phyloP scores from a whole-genome alignment of 2,888 invertebrate genomes.

The Hirtodrosophila cameraria region DNA sequence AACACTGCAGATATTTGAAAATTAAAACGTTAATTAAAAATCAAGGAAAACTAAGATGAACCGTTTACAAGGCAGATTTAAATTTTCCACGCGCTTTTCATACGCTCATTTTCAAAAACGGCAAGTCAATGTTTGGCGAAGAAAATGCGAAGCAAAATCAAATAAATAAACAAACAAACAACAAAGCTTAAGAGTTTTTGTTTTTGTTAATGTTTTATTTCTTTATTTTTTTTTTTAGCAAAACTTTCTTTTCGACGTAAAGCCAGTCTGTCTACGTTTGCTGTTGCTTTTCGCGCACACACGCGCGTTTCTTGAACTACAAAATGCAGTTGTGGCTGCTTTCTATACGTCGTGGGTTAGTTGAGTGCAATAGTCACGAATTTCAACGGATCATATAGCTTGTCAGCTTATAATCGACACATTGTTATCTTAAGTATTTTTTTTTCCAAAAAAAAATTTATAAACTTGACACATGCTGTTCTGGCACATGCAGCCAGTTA shows the following conservation, averaged over 20 bases:
- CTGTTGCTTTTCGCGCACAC: slow-evolving; percentile 58
- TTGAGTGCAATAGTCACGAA: slow-evolving; percentile 49
- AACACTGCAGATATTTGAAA: slow-evolving; percentile 2
- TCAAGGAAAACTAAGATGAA: slow-evolving; percentile 16
- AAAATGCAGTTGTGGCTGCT: slow-evolving; percentile 71
- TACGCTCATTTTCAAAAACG: slow-evolving; percentile 34
- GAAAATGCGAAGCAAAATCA: slow-evolving; percentile 66
- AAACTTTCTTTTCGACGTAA: slow-evolving; percentile 72
- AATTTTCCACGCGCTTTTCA: slow-evolving; percentile 44
- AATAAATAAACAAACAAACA: slow-evolving; percentile 53
- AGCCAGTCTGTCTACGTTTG: slow-evolving; percentile 59
- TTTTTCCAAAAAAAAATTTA: slow-evolving; percentile 9
- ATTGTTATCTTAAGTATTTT: neutral
- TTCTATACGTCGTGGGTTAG: slow-evolving; percentile 60
- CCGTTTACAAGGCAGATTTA: slow-evolving; percentile 27
- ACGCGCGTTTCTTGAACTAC: slow-evolving; percentile 58
- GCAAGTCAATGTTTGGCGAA: slow-evolving; percentile 38
- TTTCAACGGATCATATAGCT: slow-evolving; percentile 2
- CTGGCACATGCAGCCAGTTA: slow-evolving; percentile 2
- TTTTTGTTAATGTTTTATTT: slow-evolving; percentile 63
- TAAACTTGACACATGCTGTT: slow-evolving; percentile 3
- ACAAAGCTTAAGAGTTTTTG: slow-evolving; percentile 47
- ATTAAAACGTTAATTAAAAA: no score
- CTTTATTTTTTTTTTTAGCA: slow-evolving; percentile 54
- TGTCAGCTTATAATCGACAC: neutral